Evolutionary conservation across 2,113 vertebrate genomes (phyloP).

Genomic region (Dasypus novemcinctus): DNA sequence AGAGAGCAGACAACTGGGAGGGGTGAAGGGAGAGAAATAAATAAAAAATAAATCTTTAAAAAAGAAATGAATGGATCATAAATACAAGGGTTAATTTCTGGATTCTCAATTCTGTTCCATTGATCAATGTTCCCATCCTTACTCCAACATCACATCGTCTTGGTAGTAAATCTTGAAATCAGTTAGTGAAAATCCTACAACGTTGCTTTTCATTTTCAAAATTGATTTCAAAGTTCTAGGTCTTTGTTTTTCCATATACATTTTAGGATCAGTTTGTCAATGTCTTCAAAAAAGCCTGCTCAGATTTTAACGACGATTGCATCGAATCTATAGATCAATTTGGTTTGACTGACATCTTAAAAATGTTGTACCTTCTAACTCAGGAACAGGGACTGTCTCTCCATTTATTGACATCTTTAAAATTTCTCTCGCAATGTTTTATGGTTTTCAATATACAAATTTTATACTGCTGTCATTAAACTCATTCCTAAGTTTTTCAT

Average conservation of each 20-base stretch:
- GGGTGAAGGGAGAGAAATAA: too few species aligned
- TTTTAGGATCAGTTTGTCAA: not conserved
- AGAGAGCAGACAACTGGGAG: too few species aligned
- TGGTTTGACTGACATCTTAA: not conserved
- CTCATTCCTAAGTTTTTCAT: not conserved
- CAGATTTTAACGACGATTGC: not conserved
- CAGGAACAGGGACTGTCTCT: not conserved
- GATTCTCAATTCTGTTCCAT: too few species aligned
- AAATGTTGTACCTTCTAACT: not conserved
- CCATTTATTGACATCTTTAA: not conserved
- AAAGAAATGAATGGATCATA: not conserved
- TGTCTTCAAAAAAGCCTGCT: not conserved
- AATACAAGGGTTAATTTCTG: not conserved
- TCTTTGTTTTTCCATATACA: not conserved
- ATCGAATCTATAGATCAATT: not conserved
- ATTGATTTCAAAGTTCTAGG: not conserved
- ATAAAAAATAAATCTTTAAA: too few species aligned
- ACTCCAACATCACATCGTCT: fast-evolving
- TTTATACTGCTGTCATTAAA: not conserved
- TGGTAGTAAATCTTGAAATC: not conserved
- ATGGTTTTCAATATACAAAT: not conserved
- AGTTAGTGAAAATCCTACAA: not conserved
- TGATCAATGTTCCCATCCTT: not conserved
- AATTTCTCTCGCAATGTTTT: not conserved
- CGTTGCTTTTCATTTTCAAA: not conserved